Evolutionary conservation across 2,797 vertebrate genomes (phyloP).

Genomic region (Erethizon dorsatum): DNA sequence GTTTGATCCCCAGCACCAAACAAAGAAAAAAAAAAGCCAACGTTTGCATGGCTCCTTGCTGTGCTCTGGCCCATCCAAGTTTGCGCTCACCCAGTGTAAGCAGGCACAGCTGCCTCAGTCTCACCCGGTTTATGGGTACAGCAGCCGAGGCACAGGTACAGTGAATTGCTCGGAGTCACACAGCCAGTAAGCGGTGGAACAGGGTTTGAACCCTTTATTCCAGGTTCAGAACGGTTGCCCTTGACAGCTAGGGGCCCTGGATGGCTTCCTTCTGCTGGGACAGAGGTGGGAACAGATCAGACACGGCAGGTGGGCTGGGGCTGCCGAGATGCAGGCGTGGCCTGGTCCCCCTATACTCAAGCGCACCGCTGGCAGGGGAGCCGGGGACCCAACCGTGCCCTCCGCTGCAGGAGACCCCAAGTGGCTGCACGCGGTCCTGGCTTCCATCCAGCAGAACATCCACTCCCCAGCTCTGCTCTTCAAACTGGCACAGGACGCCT

Average conservation of each 20-base stretch:
- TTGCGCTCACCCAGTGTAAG: background rate
- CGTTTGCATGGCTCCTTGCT: background rate
- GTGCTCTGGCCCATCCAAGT: background rate
- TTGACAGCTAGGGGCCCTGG: background rate
- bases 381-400: background rate
- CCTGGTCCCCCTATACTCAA: background rate
- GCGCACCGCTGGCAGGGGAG: background rate
- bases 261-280: background rate
- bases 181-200: background rate
- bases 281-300: background rate
- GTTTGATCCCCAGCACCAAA: background rate
- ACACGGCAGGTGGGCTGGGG: background rate
- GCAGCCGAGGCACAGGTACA: background rate
- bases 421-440: constrained; percentile 88
- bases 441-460: constrained; percentile 89
- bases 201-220: background rate
- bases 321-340: background rate
- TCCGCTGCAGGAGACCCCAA: constrained; percentile 86
- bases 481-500: constrained; percentile 89
- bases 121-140: background rate
- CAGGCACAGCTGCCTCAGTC: background rate
- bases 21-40: background rate
- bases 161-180: background rate
- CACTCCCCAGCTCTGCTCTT: constrained; percentile 89
- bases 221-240: background rate